Conservation (phyloP, 2,888 invertebrate species). For the Drosophila atripex region DNA sequence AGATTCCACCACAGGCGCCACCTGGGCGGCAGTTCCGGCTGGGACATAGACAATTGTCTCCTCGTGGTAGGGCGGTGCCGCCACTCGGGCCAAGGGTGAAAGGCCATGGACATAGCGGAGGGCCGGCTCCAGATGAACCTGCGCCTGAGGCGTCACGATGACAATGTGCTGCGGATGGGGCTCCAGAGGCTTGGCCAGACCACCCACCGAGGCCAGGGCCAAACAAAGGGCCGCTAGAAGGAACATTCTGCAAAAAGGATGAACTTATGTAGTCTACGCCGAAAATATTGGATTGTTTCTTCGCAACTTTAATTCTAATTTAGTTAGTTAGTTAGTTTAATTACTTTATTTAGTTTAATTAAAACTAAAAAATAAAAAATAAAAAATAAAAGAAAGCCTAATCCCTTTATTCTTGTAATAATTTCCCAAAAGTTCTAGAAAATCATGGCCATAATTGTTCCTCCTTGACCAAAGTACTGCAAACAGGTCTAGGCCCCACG, state of each 20-base stretch:
- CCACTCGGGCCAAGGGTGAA: conserved; percentile 80
- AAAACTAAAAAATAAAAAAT: no score
- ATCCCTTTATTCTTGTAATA: background rate
- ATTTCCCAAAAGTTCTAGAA: background rate
- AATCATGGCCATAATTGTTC: background rate
- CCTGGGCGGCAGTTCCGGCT: conserved; percentile 71
- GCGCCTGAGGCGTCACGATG: conserved; percentile 83
- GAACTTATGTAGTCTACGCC: background rate
- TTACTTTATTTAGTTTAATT: no score
- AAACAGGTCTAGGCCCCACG: conserved; percentile 54
- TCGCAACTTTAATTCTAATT: no score
- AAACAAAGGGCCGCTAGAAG: conserved; percentile 72
- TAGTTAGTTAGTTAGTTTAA: no score
- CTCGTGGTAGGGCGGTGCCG: conserved; percentile 75
- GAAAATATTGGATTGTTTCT: background rate
- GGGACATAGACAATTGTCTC: conserved; percentile 82
- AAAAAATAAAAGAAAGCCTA: no score
- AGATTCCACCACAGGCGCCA: conserved; percentile 58
- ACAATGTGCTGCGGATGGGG: conserved; percentile 79
- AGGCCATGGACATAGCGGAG: conserved; percentile 80
- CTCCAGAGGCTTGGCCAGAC: conserved; percentile 69
- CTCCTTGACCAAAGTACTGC: conserved; percentile 4
- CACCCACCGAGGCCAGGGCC: conserved; percentile 68
- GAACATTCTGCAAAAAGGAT: conserved; percentile 60
- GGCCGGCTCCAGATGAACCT: conserved; percentile 81